phyloP scores from a whole-genome alignment of 2,888 invertebrate species.

The Hyposoter didymator region DNA sequence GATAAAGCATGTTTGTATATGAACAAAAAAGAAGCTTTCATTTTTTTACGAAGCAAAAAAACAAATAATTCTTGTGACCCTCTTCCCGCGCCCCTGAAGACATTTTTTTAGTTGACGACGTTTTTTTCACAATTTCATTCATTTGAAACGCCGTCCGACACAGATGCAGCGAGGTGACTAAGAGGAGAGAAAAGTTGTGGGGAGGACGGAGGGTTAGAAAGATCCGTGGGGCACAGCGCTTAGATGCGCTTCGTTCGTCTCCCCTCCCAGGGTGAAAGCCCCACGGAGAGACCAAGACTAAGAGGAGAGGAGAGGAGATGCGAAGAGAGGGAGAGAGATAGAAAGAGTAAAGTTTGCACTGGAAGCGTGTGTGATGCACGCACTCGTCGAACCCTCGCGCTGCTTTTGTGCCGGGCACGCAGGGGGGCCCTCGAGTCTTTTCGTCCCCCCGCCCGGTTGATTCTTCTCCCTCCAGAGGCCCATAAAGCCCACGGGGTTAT shows the following conservation, averaged over 20 bases:
- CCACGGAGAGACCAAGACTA: conserved; percentile 50
- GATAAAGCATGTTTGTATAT: background rate
- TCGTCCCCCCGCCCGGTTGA: conserved; percentile 37
- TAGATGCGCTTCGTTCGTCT: conserved; percentile 62
- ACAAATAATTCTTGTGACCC: background rate
- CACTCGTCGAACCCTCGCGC: conserved; percentile 55
- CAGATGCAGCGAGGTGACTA: conserved; percentile 66
- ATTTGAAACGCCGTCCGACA: conserved; percentile 71
- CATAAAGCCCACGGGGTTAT: conserved; percentile 59
- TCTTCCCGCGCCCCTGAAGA: conserved; percentile 54
- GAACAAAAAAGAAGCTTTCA: background rate
- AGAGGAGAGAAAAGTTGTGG: conserved; percentile 42
- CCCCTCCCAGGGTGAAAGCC: conserved; percentile 73
- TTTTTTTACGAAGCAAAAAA: background rate
- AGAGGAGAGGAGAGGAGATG: background rate
- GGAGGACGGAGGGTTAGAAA: conserved; percentile 24
- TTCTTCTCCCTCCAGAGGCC: conserved; percentile 45
- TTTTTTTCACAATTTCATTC: background rate
- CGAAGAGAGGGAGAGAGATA: conserved; percentile 25
- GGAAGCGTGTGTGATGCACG: conserved; percentile 57
- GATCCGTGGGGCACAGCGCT: conserved; percentile 46
- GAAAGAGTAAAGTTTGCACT: conserved; percentile 47
- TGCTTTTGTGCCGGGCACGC: conserved; percentile 41
- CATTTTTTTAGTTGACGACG: conserved; percentile 69
- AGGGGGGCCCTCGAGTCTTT: conserved; percentile 53